These are phyloP conservation scores for Cerastis leucographa DNA, from an alignment of 2,888 invertebrate genomes.

Conservation along the genomic window DNA sequence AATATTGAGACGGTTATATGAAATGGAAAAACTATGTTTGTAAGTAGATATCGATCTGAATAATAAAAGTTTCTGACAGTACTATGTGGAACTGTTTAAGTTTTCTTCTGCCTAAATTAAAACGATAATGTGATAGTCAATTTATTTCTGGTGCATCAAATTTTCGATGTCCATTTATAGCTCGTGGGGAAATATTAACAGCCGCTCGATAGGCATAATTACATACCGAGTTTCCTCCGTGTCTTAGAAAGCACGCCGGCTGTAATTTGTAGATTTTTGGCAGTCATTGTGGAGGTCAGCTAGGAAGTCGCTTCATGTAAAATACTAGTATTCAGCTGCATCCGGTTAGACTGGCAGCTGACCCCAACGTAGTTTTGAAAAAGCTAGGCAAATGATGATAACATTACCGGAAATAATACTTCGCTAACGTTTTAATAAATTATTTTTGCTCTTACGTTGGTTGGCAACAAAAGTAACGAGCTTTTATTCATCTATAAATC, in stretches of 20 bases:
- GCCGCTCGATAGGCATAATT: too few relatives aligned
- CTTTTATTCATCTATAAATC: neutral
- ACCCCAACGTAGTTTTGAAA: too few relatives aligned
- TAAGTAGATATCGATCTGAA: neutral
- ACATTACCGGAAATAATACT: neutral
- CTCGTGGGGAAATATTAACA: too few relatives aligned
- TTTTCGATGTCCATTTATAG: conserved; percentile 5
- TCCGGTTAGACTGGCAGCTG: too few relatives aligned
- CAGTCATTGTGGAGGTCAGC: too few relatives aligned
- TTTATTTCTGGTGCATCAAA: conserved; percentile 1
- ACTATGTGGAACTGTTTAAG: neutral
- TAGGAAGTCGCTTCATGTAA: too few relatives aligned
- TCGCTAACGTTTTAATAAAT: neutral
- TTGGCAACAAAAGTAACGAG: neutral
- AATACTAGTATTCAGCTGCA: too few relatives aligned
- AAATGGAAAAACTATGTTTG: neutral
- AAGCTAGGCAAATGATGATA: too few relatives aligned
- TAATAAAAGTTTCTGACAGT: neutral
- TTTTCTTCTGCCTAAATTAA: neutral
- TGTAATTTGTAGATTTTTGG: too few relatives aligned
- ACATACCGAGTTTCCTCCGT: too few relatives aligned
- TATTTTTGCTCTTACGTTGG: neutral
- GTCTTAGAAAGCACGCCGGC: too few relatives aligned
- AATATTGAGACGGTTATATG: neutral
- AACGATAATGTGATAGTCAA: neutral